phyloP scores from a whole-genome alignment of 2,888 invertebrate genomes.

The Physocephala rufipes region DNA sequence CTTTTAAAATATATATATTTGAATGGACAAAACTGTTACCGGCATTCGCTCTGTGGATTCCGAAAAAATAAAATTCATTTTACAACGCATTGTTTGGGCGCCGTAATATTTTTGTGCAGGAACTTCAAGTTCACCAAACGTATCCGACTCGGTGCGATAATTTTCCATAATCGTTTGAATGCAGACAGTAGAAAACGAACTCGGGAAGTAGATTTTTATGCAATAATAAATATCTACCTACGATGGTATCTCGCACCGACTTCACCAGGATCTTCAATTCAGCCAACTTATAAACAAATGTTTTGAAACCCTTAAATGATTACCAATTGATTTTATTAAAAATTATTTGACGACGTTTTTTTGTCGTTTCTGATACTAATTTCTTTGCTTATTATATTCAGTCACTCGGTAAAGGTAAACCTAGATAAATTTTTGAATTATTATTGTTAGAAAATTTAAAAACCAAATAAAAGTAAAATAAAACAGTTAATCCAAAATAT shows the following conservation, averaged over 20 bases:
- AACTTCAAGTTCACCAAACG: slow-evolving; percentile 95
- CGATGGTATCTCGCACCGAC: neutral
- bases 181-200: too few relatives aligned
- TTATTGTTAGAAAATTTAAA: too few relatives aligned
- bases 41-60: slow-evolving; percentile 95
- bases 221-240: too few relatives aligned
- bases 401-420: slow-evolving; percentile 56
- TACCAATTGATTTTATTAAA: neutral
- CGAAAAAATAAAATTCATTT: slow-evolving; percentile 97
- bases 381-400: too few relatives aligned
- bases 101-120: slow-evolving; percentile 94
- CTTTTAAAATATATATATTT: neutral
- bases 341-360: too few relatives aligned
- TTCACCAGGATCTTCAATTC: slow-evolving; percentile 2
- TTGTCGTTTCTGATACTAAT: too few relatives aligned
- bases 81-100: slow-evolving; percentile 93
- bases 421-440: too few relatives aligned
- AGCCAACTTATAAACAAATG: neutral
- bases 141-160: slow-evolving; percentile 78
- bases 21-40: slow-evolving; percentile 69
- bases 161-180: slow-evolving; percentile 52
- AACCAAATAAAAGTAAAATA: too few relatives aligned
- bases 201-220: too few relatives aligned
- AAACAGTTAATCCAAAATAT: too few relatives aligned
- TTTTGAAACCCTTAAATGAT: neutral